Evolutionary conservation across 2,888 invertebrate genomes (phyloP).

Genomic region (Ryuthela nishihirai): DNA sequence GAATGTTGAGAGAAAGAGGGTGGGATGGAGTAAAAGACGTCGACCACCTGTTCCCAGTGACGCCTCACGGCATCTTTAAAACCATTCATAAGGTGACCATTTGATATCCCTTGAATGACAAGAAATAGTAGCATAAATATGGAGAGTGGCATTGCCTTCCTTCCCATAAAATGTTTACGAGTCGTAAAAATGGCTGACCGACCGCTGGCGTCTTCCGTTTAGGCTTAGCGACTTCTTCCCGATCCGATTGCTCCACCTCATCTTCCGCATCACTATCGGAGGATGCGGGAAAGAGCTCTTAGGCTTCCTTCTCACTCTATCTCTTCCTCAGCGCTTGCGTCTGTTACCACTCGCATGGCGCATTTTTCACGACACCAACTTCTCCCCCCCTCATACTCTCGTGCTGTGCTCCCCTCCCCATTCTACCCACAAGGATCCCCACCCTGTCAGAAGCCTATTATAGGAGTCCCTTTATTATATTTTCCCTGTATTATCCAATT

Average conservation of each 20-base stretch:
- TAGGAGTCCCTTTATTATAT: slow-evolving; percentile 36
- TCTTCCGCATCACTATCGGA: too few relatives aligned
- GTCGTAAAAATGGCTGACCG: slow-evolving; percentile 35
- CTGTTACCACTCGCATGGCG: too few relatives aligned
- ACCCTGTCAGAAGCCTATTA: slow-evolving; percentile 37
- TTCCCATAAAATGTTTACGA: slow-evolving; percentile 38
- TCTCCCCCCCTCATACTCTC: too few relatives aligned
- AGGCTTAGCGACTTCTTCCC: too few relatives aligned
- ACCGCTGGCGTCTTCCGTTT: not conserved
- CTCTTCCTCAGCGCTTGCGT: too few relatives aligned
- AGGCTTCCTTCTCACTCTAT: too few relatives aligned
- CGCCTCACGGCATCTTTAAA: not conserved
- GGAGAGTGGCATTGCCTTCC: slow-evolving; percentile 25
- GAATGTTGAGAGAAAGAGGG: too few relatives aligned
- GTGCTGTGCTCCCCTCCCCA: not conserved
- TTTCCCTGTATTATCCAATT: slow-evolving; percentile 38
- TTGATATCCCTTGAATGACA: slow-evolving; percentile 26
- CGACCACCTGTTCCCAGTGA: slow-evolving; percentile 10
- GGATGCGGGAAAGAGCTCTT: too few relatives aligned
- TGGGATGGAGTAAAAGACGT: not conserved
- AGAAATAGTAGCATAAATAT: slow-evolving; percentile 32
- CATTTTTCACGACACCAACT: too few relatives aligned
- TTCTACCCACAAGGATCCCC: slow-evolving; percentile 12
- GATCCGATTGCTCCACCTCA: too few relatives aligned
- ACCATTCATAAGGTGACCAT: slow-evolving; percentile 32